Evolutionary conservation across 2,888 invertebrate species (phyloP).

Genomic region (Erebia epiphron): DNA sequence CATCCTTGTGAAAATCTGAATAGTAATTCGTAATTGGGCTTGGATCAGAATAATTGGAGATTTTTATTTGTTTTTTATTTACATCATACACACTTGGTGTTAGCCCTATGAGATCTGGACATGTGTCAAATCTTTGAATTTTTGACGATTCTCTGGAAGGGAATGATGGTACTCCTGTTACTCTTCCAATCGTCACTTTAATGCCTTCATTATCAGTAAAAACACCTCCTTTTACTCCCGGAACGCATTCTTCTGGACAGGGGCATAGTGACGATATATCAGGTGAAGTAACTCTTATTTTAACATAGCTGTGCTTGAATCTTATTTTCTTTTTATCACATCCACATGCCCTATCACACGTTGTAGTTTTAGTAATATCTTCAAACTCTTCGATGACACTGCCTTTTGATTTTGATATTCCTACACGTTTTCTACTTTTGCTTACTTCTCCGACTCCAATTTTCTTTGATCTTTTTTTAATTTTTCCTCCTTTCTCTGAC

Average conservation of each 20-base stretch:
- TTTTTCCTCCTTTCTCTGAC: slow-evolving; percentile 52
- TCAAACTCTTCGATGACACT: slow-evolving; percentile 55
- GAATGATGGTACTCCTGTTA: slow-evolving; percentile 50
- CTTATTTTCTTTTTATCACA: slow-evolving; percentile 68
- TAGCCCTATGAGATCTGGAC: background rate
- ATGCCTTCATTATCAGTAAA: slow-evolving; percentile 66
- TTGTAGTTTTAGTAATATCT: slow-evolving; percentile 61
- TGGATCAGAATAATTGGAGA: background rate
- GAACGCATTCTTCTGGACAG: slow-evolving; percentile 63
- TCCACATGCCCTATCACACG: slow-evolving; percentile 63
- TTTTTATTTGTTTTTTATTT: background rate
- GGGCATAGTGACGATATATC: slow-evolving; percentile 64
- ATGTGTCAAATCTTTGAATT: background rate
- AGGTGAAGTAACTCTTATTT: slow-evolving; percentile 66
- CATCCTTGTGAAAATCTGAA: background rate
- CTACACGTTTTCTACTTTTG: slow-evolving; percentile 36
- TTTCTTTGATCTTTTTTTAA: slow-evolving; percentile 52
- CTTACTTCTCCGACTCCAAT: slow-evolving; percentile 41
- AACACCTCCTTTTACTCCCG: slow-evolving; percentile 59
- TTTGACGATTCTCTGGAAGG: slow-evolving; percentile 38
- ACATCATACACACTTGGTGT: background rate
- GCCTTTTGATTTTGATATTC: slow-evolving; percentile 38
- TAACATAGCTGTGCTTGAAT: slow-evolving; percentile 69
- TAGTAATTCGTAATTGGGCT: background rate
- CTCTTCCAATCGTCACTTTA: slow-evolving; percentile 64